Evolutionary conservation across 2,888 invertebrate species (phyloP), one percentile per base, ranked within the genome.

Genomic region (Ophion costatus): DNA sequence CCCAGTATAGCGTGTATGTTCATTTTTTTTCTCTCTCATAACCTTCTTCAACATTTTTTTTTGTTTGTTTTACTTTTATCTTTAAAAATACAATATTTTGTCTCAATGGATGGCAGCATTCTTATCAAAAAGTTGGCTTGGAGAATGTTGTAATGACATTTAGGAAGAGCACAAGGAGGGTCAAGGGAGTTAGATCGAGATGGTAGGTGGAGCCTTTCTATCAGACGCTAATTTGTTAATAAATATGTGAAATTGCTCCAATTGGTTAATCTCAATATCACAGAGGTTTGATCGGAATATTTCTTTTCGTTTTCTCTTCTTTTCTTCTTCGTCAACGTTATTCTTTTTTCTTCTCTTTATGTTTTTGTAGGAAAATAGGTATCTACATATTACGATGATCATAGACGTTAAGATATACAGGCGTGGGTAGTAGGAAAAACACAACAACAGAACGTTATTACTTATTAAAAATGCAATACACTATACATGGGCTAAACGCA

Each of bases 1-100:
- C 93, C 93, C 93, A 92, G 93, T 93, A 93, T 93, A 93, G 92
- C 92, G 92, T 92, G 92, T 93, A 92, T 92, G 91, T 91, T 92
- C 89, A 91, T 90, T 81, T 86, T 81, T 82, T 85, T 81, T 73
- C 64, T 70, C 77, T 81, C 82, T 76, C 70, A 61, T 73, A 51
- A 29, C 78, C 66, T 77, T 80, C 71, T 57, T 81, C 70, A 22
- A 51, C 63, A 78, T 83, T 82, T 81, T 82, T 82, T 85, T 86
- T 84, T 67, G 38, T 85, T 77, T 75, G 59, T 79, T 90, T 90
- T 91, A 86, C 85, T 90, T 90, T 91, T 88, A 89, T 90, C 88
- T 92, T 92, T 91, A 92, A 93, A 93, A 93, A 93, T 93, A 93
- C 92, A 92, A 91, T 90, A 80, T 78, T 78, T 82, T 75, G 70